Percentiles rank a stretch among this genome's conserved stretches.
Evolutionary conservation across 2,888 invertebrate species (phyloP).

Genomic region (Cantharis rustica): DNA sequence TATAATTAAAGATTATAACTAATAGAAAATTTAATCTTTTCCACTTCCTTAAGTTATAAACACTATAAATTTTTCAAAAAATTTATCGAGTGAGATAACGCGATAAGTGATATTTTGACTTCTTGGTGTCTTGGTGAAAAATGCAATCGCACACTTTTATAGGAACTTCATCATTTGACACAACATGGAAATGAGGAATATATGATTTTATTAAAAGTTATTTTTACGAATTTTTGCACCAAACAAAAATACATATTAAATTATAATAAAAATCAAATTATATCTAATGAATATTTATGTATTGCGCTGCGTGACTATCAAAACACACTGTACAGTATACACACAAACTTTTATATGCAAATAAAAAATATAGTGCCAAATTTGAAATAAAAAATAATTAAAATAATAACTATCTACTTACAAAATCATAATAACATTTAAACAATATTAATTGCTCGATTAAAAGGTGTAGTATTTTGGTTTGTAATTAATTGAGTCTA

Average conservation of each 20-base stretch:
- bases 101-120: too few species aligned
- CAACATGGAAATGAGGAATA: too few species aligned
- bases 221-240: too few species aligned
- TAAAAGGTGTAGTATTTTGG: neutral
- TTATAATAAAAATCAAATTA: neutral
- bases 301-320: neutral
- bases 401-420: neutral
- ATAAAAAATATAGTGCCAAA: neutral
- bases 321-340: neutral
- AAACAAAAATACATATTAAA: neutral
- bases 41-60: too few species aligned
- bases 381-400: neutral
- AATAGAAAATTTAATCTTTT: too few species aligned
- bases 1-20: too few species aligned
- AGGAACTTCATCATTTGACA: too few species aligned
- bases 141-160: too few species aligned
- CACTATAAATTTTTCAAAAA: too few species aligned
- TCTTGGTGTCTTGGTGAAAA: too few species aligned
- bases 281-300: neutral
- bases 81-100: too few species aligned
- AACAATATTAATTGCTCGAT: neutral
- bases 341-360: neutral
- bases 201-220: too few species aligned
- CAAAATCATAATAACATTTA: neutral
- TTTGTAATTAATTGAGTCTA: neutral